Percentiles rank a stretch among this genome's conserved stretches.
Conservation (phyloP, 2,888 invertebrate genomes). For the Meganola albula region DNA sequence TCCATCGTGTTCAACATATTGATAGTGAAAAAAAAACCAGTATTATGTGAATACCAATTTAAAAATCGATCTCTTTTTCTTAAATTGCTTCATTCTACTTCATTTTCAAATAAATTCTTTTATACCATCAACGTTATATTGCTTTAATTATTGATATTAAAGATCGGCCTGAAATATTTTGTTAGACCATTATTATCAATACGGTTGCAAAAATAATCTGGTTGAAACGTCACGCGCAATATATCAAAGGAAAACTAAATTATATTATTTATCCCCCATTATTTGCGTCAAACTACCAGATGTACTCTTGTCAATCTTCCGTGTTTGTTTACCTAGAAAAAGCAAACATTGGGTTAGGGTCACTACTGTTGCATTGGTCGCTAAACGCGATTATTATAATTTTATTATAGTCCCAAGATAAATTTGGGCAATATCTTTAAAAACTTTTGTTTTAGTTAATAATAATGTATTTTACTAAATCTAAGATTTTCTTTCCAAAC, state of each 20-base stretch:
- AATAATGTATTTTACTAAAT: too few species aligned
- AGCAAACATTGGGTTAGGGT: constrained; percentile 69
- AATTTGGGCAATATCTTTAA: constrained; percentile 39
- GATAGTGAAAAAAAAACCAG: too few species aligned
- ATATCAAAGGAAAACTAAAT: constrained; percentile 69
- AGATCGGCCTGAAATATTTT: too few species aligned
- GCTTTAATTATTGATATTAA: too few species aligned
- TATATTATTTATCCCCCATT: constrained; percentile 73
- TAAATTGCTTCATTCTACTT: too few species aligned
- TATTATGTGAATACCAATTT: too few species aligned
- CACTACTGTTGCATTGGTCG: constrained; percentile 57
- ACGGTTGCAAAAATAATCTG: constrained; percentile 24
- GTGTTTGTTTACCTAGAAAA: constrained; percentile 73
- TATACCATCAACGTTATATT: too few species aligned
- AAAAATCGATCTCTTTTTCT: too few species aligned
- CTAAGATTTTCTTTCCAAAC: too few species aligned
- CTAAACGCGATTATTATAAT: constrained; percentile 68
- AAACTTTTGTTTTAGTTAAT: constrained; percentile 11
- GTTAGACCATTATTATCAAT: constrained; percentile 6
- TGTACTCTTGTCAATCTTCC: constrained; percentile 75
- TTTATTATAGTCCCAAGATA: constrained; percentile 43
- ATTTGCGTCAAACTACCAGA: constrained; percentile 73
- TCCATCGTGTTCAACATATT: constrained; percentile 5
- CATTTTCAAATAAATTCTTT: too few species aligned
- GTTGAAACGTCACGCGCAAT: constrained; percentile 53